Conservation (phyloP, 2,888 invertebrate species). For the Athripsodes cinereus region DNA sequence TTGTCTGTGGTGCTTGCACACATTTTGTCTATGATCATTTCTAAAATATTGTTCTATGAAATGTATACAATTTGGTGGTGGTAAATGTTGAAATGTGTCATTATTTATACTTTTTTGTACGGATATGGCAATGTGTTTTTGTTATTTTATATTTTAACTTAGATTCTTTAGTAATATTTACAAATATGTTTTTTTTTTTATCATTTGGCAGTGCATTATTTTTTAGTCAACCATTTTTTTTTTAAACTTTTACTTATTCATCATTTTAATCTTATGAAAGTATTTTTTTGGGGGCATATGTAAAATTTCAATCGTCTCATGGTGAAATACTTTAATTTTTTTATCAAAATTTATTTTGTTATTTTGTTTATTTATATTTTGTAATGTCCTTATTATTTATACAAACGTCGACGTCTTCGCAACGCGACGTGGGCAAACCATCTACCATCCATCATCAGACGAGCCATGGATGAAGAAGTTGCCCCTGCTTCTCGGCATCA, state of each 20-base stretch:
- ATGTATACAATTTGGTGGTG: neutral
- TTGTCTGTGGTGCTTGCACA: neutral
- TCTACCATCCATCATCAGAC: constrained; percentile 39
- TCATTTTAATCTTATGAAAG: too few species aligned
- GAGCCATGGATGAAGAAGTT: constrained; percentile 58
- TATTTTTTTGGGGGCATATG: too few species aligned
- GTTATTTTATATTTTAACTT: neutral
- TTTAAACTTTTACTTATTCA: too few species aligned
- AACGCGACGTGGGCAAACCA: neutral
- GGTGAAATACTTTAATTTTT: too few species aligned
- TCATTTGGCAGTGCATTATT: too few species aligned
- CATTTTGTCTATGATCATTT: neutral
- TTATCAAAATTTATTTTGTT: neutral
- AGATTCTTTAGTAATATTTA: neutral
- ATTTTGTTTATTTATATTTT: neutral
- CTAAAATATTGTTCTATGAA: neutral
- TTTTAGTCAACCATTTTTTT: too few species aligned
- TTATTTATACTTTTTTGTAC: too few species aligned
- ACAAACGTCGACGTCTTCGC: neutral
- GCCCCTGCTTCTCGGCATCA: constrained; percentile 82
- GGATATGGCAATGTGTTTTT: neutral
- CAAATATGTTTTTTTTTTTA: neutral
- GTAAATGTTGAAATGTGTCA: neutral
- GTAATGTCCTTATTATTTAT: neutral
- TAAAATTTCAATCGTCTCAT: too few species aligned